phyloP scores from a whole-genome alignment of 2,888 invertebrate genomes.

The Cheilosia soror region DNA sequence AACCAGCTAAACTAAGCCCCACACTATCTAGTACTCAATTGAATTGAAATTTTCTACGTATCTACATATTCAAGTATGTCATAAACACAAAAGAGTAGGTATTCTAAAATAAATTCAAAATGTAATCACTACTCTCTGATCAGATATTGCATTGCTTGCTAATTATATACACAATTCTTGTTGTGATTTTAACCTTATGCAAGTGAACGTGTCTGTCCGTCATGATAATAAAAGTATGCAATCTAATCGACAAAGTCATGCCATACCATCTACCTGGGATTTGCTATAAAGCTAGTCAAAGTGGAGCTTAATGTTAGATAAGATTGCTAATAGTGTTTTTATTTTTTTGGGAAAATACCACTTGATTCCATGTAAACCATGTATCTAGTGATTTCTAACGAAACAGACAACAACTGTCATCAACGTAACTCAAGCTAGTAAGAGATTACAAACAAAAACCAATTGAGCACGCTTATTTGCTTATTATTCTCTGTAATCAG shows the following conservation, averaged over 20 bases:
- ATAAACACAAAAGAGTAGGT: neutral
- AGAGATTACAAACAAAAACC: no score
- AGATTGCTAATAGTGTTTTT: neutral
- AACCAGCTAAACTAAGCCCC: no score
- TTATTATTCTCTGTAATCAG: no score
- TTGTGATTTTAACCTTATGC: constrained; percentile 1
- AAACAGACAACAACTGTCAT: neutral
- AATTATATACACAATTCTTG: neutral
- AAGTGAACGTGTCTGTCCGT: neutral
- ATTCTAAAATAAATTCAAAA: neutral
- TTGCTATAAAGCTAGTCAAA: neutral
- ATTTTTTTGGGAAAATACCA: neutral
- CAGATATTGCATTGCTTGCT: constrained; percentile 1
- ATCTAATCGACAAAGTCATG: constrained; percentile 30
- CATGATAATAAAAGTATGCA: constrained; percentile 16
- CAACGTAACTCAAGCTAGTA: no score
- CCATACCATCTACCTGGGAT: neutral
- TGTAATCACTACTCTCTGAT: constrained; percentile 3
- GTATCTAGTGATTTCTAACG: neutral
- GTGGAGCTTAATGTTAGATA: neutral
- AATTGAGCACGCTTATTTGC: no score
- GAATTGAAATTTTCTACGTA: no score
- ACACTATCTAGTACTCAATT: no score
- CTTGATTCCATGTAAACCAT: neutral
- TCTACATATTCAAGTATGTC: no score